These are phyloP conservation scores for Augiades crinisus DNA, from an alignment of 2,888 invertebrate species.

Conservation along the genomic window DNA sequence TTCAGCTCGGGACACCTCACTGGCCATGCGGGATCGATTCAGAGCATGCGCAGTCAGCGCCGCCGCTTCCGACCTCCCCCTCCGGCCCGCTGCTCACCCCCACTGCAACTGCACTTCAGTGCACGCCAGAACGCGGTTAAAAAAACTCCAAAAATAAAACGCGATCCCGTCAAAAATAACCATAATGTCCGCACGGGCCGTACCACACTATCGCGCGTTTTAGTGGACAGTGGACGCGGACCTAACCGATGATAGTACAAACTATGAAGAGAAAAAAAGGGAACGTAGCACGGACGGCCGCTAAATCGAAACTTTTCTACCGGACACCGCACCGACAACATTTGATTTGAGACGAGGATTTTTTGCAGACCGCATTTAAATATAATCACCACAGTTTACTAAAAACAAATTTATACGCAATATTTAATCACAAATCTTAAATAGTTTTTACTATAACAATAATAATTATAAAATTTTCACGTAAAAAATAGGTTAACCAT, in stretches of 20 bases:
- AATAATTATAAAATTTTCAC: conserved; percentile 43
- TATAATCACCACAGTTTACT: conserved; percentile 59
- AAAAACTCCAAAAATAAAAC: conserved; percentile 51
- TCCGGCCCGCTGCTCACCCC: conserved; percentile 45
- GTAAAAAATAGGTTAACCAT: conserved; percentile 51
- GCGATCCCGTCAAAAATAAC: conserved; percentile 33
- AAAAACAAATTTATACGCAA: conserved; percentile 51
- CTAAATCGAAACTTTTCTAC: conserved; percentile 48
- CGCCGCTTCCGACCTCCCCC: conserved; percentile 52
- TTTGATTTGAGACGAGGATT: conserved; percentile 39
- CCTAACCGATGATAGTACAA: conserved; percentile 43
- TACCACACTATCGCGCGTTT: conserved; percentile 26
- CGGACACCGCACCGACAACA: conserved; percentile 59
- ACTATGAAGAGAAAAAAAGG: conserved; percentile 79
- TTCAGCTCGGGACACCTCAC: conserved; percentile 61
- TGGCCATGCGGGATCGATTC: conserved; percentile 71
- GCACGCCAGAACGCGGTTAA: conserved; percentile 63
- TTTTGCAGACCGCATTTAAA: conserved; percentile 32
- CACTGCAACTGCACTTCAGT: conserved; percentile 77
- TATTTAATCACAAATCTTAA: conserved; percentile 63
- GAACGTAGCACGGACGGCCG: conserved; percentile 41
- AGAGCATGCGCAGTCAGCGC: conserved; percentile 65
- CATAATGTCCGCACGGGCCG: conserved; percentile 18
- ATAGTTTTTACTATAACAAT: conserved; percentile 52
- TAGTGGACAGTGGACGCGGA: conserved; percentile 27